phyloP scores from a whole-genome alignment of 2,888 invertebrate genomes.

The Gnatocerus cornutus region DNA sequence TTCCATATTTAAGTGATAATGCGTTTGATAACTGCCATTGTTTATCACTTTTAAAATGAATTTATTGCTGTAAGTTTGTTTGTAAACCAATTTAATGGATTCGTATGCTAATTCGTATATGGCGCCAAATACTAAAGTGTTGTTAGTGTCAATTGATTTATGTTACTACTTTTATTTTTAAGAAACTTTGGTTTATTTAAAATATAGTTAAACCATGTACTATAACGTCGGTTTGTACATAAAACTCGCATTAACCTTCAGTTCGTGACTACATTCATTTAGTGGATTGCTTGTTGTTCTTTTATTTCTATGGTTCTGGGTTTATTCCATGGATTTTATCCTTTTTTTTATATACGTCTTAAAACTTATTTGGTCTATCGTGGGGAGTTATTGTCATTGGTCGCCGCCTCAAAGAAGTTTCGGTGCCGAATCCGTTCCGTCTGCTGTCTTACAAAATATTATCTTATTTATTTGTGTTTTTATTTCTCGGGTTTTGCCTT shows the following conservation, averaged over 20 bases:
- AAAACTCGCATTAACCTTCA: constrained; percentile 32
- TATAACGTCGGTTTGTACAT: neutral
- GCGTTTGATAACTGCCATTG: constrained; percentile 18
- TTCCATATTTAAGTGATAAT: constrained; percentile 15
- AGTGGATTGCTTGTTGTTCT: neutral
- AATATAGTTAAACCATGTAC: constrained; percentile 30
- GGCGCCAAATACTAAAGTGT: constrained; percentile 47
- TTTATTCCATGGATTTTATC: neutral
- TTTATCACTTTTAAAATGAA: constrained; percentile 26
- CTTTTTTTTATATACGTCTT: neutral
- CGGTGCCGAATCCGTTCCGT: too few species aligned
- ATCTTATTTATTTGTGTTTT: too few species aligned
- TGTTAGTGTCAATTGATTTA: constrained; percentile 47
- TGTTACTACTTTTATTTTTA: constrained; percentile 35
- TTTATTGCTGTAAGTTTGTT: constrained; percentile 41
- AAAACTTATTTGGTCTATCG: constrained; percentile 19
- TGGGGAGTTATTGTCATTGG: neutral
- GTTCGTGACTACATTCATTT: constrained; percentile 11
- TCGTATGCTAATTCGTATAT: constrained; percentile 37
- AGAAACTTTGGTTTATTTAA: constrained; percentile 40
- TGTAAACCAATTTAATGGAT: constrained; percentile 35
- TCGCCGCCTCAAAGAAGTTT: too few species aligned
- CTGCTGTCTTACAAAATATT: too few species aligned
- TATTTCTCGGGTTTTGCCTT: too few species aligned
- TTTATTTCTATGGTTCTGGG: constrained; percentile 4